Base-by-base conservation (phyloP, 2,113 vertebrate species). In the Poeciliopsis retropinna region DNA sequence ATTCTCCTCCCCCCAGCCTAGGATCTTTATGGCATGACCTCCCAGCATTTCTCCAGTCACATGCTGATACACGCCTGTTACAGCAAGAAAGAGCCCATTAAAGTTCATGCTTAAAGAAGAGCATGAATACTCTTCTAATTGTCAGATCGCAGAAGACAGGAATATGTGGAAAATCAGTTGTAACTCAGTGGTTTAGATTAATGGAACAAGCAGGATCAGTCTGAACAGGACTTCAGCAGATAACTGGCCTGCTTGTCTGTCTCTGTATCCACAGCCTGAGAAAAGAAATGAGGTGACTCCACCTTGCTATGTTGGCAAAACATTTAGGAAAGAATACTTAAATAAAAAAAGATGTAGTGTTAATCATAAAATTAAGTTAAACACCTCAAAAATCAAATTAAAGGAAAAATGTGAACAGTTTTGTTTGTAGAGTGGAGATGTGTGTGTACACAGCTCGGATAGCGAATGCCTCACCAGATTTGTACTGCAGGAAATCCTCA, bases 1-100 rank as follows among this genome's bases (percentile, higher is more conserved):
- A 0, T 95, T 84, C 73, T 98, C 97, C 34, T 89, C 86, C 0
- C 97, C 97, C 97, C 97, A 99, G 86, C 97, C 97, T 60, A 98
- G 93, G 67, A 98, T 80, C 32, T 97, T 95, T 78, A 99, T 95
- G 1, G 97, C 95, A 0, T 98, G 97, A 41, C 96, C 96, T 0
- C 97, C 97, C 0, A 99, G 88, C 65, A 92, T 80, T 0, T 95
- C 94, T 0, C 97, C 97, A 0, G 90, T 92, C 68, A 96, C 85
- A 0, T 98, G 96, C 80, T 96, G 95, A 87, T 99, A 99, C 25
- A 99, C 95, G 2, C 97, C 97, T 99, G 79, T 27, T 27, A 30
- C 27, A 64, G 14, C 8, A 11, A 75, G 12, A 80, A 3, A 63
- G 25, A 1, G 0, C 11, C 61, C 5, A n/a, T 47, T 68, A 30